Percentiles rank a stretch among this genome's conserved stretches.
These are phyloP conservation scores for Agelaius phoeniceus DNA, from an alignment of 2,113 vertebrate species.

Conservation along the genomic window DNA sequence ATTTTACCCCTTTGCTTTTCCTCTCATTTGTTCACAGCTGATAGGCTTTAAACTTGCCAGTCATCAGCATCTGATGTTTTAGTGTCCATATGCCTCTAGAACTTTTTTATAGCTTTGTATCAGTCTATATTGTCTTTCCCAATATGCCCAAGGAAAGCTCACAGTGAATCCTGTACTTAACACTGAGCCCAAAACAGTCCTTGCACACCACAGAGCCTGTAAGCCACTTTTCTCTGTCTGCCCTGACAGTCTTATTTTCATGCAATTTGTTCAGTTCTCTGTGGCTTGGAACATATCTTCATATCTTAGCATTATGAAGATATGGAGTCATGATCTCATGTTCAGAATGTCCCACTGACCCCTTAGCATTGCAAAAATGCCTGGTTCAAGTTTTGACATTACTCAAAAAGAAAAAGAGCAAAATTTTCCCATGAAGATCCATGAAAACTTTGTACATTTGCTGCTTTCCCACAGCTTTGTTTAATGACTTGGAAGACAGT, in stretches of 20 bases:
- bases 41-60: not conserved
- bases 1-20: conserved; percentile 1
- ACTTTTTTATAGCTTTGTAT: not conserved
- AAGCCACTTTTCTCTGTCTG: not conserved
- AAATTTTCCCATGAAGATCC: not conserved
- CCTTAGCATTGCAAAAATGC: not conserved
- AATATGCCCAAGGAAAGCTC: not conserved
- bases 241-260: not conserved
- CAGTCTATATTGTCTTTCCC: not conserved
- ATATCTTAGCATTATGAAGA: not conserved
- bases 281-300: not conserved
- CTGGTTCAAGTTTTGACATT: not conserved
- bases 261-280: not conserved
- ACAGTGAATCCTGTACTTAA: not conserved
- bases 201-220: not conserved
- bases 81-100: not conserved
- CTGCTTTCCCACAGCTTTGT: not conserved
- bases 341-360: not conserved
- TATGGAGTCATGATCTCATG: not conserved
- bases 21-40: not conserved
- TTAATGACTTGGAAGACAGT: not conserved
- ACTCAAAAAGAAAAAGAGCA: not conserved
- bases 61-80: not conserved
- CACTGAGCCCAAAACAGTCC: not conserved
- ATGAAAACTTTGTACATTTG: not conserved